Conservation (phyloP, 2,797 vertebrate genomes). For the Mus minutoides region DNA sequence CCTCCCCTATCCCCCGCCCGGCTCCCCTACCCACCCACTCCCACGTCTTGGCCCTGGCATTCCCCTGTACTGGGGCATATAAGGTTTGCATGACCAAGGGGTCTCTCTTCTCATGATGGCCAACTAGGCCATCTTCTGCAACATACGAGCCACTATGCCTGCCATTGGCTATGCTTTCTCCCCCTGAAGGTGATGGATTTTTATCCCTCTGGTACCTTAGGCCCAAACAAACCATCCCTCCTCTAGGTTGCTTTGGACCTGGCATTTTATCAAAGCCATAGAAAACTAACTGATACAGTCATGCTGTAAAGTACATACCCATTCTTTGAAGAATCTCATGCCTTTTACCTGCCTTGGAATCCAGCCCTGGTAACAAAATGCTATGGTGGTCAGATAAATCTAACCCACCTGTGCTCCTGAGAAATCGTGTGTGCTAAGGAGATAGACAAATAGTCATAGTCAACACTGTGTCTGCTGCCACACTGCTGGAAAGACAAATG, state of each 20-base stretch:
- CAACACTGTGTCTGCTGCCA: background rate
- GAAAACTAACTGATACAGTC: background rate
- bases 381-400: background rate
- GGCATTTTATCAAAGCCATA: background rate
- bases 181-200: background rate
- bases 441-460: background rate
- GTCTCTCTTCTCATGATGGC: too few species aligned
- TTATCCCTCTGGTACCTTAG: background rate
- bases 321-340: background rate
- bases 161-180: background rate
- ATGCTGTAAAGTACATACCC: background rate
- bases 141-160: too few species aligned
- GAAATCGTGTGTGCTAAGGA: background rate
- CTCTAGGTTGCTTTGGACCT: background rate
- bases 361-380: background rate
- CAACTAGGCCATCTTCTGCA: too few species aligned
- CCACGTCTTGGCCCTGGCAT: too few species aligned
- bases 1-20: too few species aligned
- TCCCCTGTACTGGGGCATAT: too few species aligned
- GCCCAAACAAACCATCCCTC: background rate
- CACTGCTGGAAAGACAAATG: background rate
- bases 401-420: background rate
- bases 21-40: too few species aligned
- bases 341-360: background rate
- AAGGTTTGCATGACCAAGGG: too few species aligned